Evolutionary conservation across 2,797 vertebrate genomes (phyloP).

Genomic region (Chloroceryle inda): DNA sequence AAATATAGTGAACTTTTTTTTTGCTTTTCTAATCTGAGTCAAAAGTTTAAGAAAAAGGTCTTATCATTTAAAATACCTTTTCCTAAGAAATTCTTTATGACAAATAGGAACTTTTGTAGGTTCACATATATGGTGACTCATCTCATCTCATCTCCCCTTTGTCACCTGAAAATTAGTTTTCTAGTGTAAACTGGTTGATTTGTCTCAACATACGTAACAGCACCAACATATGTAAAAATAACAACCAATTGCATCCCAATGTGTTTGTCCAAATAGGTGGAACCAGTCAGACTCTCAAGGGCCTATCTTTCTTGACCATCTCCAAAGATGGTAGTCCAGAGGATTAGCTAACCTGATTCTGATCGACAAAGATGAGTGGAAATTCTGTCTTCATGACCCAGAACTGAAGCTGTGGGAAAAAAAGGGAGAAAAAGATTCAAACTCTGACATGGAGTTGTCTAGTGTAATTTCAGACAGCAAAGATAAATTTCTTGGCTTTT

Average conservation of each 20-base stretch:
- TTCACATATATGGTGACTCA: neutral
- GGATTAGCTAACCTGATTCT: neutral
- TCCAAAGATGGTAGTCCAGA: neutral
- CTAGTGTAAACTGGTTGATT: neutral
- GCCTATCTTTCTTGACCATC: rapidly evolving
- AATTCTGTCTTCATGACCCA: neutral
- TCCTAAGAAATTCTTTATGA: neutral
- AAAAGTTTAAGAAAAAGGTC: neutral
- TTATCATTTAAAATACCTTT: neutral
- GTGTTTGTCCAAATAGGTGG: neutral
- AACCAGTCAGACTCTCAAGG: neutral
- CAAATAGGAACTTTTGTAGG: neutral
- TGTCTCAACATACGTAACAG: neutral
- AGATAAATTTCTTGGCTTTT: neutral
- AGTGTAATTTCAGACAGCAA: neutral
- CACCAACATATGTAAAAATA: rapidly evolving
- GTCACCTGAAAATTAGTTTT: neutral
- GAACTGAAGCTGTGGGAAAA: neutral
- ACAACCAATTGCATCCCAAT: neutral
- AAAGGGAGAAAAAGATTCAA: neutral
- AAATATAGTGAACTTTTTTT: neutral
- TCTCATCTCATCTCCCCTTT: neutral
- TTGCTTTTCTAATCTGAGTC: neutral
- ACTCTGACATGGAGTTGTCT: neutral
- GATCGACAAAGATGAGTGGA: neutral